A percentile compares a stretch with the other conserved stretches of the same genome.
Evolutionary conservation across 2,797 vertebrate species (phyloP).

Genomic region (Synaphobranchus kaupii): DNA sequence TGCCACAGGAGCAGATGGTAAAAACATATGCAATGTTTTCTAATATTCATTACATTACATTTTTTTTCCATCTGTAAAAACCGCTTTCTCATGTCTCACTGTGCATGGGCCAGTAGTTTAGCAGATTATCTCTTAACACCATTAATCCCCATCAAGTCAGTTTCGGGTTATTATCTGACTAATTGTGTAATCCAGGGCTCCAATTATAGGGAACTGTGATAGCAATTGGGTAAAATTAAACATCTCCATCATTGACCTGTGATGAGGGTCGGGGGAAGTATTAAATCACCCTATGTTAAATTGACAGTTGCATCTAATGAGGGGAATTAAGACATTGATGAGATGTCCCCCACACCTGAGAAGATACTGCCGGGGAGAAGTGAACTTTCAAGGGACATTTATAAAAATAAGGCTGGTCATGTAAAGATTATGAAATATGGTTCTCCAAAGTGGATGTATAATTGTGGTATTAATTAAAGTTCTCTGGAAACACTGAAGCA

Average conservation of each 20-base stretch:
- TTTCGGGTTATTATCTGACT: conserved; percentile 12
- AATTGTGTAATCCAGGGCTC: conserved; percentile 6
- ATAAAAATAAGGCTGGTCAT: background rate
- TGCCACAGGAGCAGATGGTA: no score
- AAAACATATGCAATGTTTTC: background rate
- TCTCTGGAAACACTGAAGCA: background rate
- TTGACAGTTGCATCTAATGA: conserved; percentile 13
- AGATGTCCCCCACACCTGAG: conserved; percentile 15
- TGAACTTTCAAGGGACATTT: background rate
- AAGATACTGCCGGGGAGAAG: background rate
- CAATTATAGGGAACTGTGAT: conserved; percentile 19
- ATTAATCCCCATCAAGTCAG: conserved; percentile 18
- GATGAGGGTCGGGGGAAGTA: conserved; percentile 11
- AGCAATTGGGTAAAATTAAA: conserved; percentile 35
- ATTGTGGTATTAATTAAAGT: background rate
- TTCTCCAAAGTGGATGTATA: background rate
- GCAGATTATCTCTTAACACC: conserved; percentile 20
- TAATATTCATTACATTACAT: background rate
- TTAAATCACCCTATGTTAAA: conserved; percentile 11
- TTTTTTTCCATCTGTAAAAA: background rate
- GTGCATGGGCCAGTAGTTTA: background rate
- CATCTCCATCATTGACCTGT: conserved; percentile 27
- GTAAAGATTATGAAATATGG: background rate
- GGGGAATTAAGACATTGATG: conserved; percentile 19
- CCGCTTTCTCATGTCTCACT: background rate